Conservation (phyloP, 2,888 invertebrate genomes). For the Trilocha varians region DNA sequence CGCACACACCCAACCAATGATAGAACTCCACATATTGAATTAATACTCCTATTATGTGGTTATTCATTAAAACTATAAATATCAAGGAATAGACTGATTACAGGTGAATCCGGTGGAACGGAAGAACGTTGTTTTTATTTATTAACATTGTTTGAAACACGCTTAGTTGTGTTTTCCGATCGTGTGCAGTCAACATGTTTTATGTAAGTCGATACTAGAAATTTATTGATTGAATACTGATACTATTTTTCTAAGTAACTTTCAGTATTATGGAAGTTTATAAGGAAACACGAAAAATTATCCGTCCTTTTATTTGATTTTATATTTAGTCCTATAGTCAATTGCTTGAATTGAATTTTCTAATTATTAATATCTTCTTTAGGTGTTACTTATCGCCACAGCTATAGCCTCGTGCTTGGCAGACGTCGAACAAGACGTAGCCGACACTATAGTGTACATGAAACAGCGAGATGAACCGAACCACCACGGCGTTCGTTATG, state of each 20-base stretch:
- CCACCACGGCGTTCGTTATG: slow-evolving; percentile 8
- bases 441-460: neutral
- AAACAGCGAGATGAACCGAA: slow-evolving; percentile 5
- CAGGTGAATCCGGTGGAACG: slow-evolving; percentile 11
- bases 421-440: neutral
- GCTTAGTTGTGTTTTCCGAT: slow-evolving; percentile 11
- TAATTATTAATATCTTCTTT: slow-evolving; percentile 3
- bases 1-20: slow-evolving; percentile 11
- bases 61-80: neutral
- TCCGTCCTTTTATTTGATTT: too few relatives aligned
- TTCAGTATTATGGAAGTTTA: too few relatives aligned
- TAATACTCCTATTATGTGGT: slow-evolving; percentile 1
- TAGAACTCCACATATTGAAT: slow-evolving; percentile 10
- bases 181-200: slow-evolving; percentile 21
- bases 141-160: slow-evolving; percentile 2
- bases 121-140: slow-evolving; percentile 1
- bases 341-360: neutral
- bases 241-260: too few relatives aligned
- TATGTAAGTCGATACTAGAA: slow-evolving; percentile 18
- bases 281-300: too few relatives aligned
- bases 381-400: slow-evolving; percentile 22
- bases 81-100: slow-evolving; percentile 9
- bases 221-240: neutral
- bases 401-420: slow-evolving; percentile 3
- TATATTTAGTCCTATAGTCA: too few relatives aligned